A percentile compares a stretch with the other conserved stretches of the same genome.
Conservation (phyloP, 2,888 invertebrate species). For the Nyleta sp. region DNA sequence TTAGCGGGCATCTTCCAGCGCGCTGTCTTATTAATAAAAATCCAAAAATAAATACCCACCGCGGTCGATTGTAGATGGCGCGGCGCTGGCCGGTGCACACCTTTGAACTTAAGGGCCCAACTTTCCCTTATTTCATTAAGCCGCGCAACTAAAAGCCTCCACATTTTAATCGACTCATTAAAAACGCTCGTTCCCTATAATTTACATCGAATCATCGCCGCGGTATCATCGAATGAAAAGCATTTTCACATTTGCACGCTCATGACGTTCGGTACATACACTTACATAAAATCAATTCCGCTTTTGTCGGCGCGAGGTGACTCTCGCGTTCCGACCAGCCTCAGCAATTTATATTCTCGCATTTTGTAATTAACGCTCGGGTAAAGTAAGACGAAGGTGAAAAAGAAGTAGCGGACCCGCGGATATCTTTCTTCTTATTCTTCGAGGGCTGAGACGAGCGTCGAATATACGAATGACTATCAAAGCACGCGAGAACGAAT, state of each 20-base stretch:
- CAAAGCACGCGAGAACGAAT: slow-evolving; percentile 61
- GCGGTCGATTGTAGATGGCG: slow-evolving; percentile 27
- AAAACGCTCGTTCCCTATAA: slow-evolving; percentile 56
- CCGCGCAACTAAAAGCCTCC: slow-evolving; percentile 30
- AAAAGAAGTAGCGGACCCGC: slow-evolving; percentile 74
- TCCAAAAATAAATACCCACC: slow-evolving; percentile 16
- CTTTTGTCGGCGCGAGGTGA: slow-evolving; percentile 61
- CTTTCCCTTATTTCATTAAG: slow-evolving; percentile 36
- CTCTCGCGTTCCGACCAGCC: slow-evolving; percentile 50
- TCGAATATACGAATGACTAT: slow-evolving; percentile 66
- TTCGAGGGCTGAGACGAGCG: slow-evolving; percentile 52
- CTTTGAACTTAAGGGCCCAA: slow-evolving; percentile 19
- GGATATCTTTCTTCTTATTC: slow-evolving; percentile 50
- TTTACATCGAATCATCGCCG: slow-evolving; percentile 58
- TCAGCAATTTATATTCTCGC: slow-evolving; percentile 79
- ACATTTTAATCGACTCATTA: slow-evolving; percentile 54
- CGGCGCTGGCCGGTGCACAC: not conserved
- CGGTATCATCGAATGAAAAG: slow-evolving; percentile 57
- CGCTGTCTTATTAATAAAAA: slow-evolving; percentile 20
- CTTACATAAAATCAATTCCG: slow-evolving; percentile 60
- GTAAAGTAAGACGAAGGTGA: slow-evolving; percentile 65
- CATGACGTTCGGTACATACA: slow-evolving; percentile 45
- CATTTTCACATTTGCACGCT: slow-evolving; percentile 61
- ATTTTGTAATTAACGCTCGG: slow-evolving; percentile 79
- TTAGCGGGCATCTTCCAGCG: slow-evolving; percentile 38